Percentiles rank a stretch among this genome's conserved stretches.
Conservation (phyloP, 2,113 vertebrate genomes). For the Coptodon bakossiorum region DNA sequence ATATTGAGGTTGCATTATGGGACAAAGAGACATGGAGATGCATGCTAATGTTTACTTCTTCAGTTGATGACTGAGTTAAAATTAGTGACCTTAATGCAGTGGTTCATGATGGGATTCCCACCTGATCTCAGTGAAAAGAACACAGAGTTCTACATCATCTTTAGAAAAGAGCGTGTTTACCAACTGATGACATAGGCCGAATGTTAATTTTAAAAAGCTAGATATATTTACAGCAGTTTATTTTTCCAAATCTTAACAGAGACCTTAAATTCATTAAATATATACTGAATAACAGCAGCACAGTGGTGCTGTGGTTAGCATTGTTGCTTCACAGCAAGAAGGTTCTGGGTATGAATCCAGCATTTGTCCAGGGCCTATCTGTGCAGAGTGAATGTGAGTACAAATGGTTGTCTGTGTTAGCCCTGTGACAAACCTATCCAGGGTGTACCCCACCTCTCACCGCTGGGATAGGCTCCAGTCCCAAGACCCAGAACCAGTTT, state of each 20-base stretch:
- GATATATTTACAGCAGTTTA: not conserved
- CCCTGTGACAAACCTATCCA: not conserved
- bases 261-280: not conserved
- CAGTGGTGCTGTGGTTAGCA: not conserved
- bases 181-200: not conserved
- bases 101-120: not conserved
- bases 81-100: not conserved
- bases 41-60: slow-evolving; percentile 28
- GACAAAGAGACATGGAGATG: slow-evolving; percentile 6
- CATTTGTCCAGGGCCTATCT: not conserved
- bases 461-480: not conserved
- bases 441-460: not conserved
- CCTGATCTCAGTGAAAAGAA: not conserved
- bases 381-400: not conserved
- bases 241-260: not conserved
- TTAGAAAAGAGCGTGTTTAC: not conserved
- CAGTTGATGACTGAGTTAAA: not conserved
- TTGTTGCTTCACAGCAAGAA: not conserved
- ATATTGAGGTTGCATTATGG: slow-evolving; percentile 42
- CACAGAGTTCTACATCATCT: not conserved
- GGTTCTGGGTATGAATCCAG: not conserved
- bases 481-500: not conserved
- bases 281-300: not conserved
- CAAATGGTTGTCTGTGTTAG: not conserved
- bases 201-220: not conserved